These are phyloP conservation scores for Petrolisthes manimaculis DNA, from an alignment of 2,888 invertebrate species.

Conservation along the genomic window DNA sequence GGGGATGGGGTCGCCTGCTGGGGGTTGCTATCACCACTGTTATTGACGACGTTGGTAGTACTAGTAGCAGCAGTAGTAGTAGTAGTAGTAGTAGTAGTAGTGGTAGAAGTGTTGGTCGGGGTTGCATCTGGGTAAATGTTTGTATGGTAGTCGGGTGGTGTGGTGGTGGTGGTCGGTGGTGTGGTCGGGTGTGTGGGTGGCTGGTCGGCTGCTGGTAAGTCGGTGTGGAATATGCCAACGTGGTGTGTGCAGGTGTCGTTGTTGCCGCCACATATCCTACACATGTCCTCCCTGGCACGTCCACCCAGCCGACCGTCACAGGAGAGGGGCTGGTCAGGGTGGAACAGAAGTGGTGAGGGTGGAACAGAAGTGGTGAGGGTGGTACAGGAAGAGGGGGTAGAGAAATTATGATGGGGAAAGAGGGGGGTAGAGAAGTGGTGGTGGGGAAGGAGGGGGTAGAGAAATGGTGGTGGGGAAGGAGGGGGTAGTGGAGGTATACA, in stretches of 20 bases:
- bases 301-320: conserved; percentile 64
- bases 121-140: too few species aligned
- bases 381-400: not conserved
- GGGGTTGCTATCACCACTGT: too few species aligned
- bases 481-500: not conserved
- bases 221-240: conserved; percentile 58
- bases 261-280: conserved; percentile 60
- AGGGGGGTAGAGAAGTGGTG: not conserved
- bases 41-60: not conserved
- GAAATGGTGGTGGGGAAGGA: not conserved
- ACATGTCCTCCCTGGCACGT: conserved; percentile 54
- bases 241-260: conserved; percentile 62
- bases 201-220: conserved; percentile 39
- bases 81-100: not conserved
- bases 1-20: too few species aligned
- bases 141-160: not conserved
- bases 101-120: not conserved
- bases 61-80: not conserved
- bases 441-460: not conserved
- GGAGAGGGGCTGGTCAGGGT: conserved; percentile 49
- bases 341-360: not conserved
- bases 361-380: not conserved
- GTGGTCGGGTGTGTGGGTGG: not conserved
- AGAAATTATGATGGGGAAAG: not conserved
- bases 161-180: not conserved